Conservation (phyloP, 1,140 invertebrate genomes). For the Zaprionus capensis region DNA sequence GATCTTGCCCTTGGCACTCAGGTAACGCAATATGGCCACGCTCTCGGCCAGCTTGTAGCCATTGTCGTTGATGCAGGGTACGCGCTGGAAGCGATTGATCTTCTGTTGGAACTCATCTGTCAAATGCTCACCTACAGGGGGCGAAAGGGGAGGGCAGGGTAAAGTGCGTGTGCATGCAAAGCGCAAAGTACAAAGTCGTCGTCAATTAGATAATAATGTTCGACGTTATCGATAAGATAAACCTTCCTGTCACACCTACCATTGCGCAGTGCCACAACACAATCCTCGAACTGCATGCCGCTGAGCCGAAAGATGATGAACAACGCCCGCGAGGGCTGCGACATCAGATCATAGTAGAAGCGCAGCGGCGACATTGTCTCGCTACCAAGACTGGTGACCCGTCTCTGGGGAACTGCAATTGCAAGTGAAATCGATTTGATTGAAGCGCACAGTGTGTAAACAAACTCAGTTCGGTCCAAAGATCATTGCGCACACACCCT, state of each 20-base stretch:
- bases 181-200: conserved; percentile 36
- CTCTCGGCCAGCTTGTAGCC: conserved; percentile 92
- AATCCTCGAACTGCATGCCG: conserved; percentile 87
- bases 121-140: conserved; percentile 88
- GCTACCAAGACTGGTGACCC: conserved; percentile 26
- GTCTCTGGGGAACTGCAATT: conserved; percentile 38
- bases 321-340: conserved; percentile 90
- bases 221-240: conserved; percentile 47
- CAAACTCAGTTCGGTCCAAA: conserved; percentile 47
- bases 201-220: not conserved
- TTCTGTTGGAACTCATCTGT: conserved; percentile 88
- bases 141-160: too few relatives aligned
- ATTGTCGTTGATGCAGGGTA: conserved; percentile 91
- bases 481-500: conserved; percentile 38
- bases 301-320: conserved; percentile 89
- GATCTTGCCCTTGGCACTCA: conserved; percentile 84
- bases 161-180: conserved; percentile 8
- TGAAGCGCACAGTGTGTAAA: not conserved
- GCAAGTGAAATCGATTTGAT: conserved; percentile 8
- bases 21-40: conserved; percentile 86
- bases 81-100: conserved; percentile 90
- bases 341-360: conserved; percentile 90
- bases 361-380: conserved; percentile 84
- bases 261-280: conserved; percentile 87
- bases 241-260: conserved; percentile 66